Evolutionary conservation across 2,797 vertebrate genomes (phyloP), one percentile per base, ranked within the genome.

Genomic region (Microcaecilia unicolor): DNA sequence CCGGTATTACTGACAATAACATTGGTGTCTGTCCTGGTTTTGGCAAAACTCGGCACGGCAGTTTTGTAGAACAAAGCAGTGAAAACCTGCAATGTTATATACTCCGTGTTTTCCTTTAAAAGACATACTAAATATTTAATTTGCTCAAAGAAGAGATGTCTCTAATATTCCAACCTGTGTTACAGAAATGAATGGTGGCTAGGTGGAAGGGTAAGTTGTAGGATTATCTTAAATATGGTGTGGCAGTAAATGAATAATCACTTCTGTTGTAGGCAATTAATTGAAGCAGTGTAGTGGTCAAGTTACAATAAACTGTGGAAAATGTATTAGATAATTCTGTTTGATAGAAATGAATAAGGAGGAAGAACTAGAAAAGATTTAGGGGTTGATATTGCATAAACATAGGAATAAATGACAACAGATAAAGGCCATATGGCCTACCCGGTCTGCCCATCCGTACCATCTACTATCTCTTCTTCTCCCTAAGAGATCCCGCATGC

Each of bases 131-230:
- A 11, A 13, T 14, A 30, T 12, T n/a, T 28, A 23, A 2, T 21
- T n/a, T 15, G 1, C 10, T 10, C 6, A 8, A 10, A 9, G 30
- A 27, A 23, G n/a, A n/a, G n/a, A 11, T 27, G 28, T 33, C 34
- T 41, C 14, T 25, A 61, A 54, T 49, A 17, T 18, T 41, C 40
- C 37, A 13, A 4, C 12, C 0, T 2, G 0, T 25, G 41, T 53
- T 40, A 44, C 37, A 51, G 31, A 3, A 15, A n/a, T n/a, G n/a
- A n/a, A n/a, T n/a, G 22, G 22, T 34, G 34, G 9, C 19, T 18
- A 39, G 44, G 61, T 60, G 55, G 61, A 70, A 54, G 61, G 59
- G 60, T 48, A 53, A 69, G 33, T 34, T 24, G 30, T 33, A 26
- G 31, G 41, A 26, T 57, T 57, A 55, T 27, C 3, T 37, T 51